Evolutionary conservation across 1,140 invertebrate species (phyloP), one percentile per base, ranked within the genome.

Genomic region (Steinernema khuongi): DNA sequence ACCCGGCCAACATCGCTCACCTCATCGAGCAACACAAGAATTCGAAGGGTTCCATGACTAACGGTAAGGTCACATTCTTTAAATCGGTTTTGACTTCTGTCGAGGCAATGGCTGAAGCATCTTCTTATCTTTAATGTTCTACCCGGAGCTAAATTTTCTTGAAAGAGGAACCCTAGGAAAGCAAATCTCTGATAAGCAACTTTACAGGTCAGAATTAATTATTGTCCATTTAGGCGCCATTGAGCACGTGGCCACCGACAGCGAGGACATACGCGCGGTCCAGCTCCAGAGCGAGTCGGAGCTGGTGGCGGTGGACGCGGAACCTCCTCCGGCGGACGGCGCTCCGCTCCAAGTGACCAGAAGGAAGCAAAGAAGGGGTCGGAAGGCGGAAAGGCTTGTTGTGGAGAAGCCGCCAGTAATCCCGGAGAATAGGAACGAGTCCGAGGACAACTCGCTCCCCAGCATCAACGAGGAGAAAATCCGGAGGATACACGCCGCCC

Each of bases 381-480:
- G 50, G 22, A 14, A 22, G 14, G 50, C 22, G 11, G 26, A n/a
- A n/a, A n/a, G n/a, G n/a, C n/a, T 60, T 26, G 50, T 60, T 4
- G 11, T 26, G 4, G 50, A 60, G 22, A 60, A 60, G 50, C 50
- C 50, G 11, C 50, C 50, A 22, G 11, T 26, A 4, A 60, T 60
- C 19, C 11, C 22, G 11, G 11, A 60, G 22, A 14, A 60, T 26
- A 7, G 50, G 22, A 60, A 60, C 50, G 50, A 60, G 22, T 60
- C 50, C 2, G 50, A 60, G 26, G 50, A 60, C 50, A 60, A 60
- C 22, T 60, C 50, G 11, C 22, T 60, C 4, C 50, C 50, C 2
- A 60, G 50, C 50, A 60, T 60, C 22, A 26, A 60, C 26, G 50
- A 60, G 26, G 50, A 60, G 26, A 60, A 60, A 22, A 60, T 60